A percentile compares a stretch with the other conserved stretches of the same genome.
phyloP scores from a whole-genome alignment of 1,140 invertebrate species.

The Calephelis virginiensis region DNA sequence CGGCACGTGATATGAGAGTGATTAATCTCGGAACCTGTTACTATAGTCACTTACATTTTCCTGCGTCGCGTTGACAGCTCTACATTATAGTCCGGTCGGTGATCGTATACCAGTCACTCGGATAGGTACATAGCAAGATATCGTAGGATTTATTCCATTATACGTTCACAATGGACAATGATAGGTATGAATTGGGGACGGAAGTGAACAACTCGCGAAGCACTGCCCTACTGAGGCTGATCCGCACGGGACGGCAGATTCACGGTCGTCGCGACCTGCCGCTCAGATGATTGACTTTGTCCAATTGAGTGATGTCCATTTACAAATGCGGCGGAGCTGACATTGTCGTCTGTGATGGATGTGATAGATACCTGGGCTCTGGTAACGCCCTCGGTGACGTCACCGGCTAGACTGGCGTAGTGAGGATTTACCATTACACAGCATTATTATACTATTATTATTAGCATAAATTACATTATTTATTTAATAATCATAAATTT shows the following conservation, averaged over 20 bases:
- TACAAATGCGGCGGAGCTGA: constrained; percentile 46
- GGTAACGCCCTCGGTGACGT: constrained; percentile 55
- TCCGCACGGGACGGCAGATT: constrained; percentile 56
- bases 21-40: neutral
- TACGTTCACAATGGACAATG: constrained; percentile 29
- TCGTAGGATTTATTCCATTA: constrained; percentile 39
- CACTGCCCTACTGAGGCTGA: constrained; percentile 53
- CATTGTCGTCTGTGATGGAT: constrained; percentile 46
- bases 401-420: constrained; percentile 11
- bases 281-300: constrained; percentile 70
- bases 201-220: constrained; percentile 57
- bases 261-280: constrained; percentile 69
- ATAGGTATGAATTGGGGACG: constrained; percentile 28
- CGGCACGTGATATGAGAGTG: too few relatives aligned
- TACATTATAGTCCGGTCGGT: constrained; percentile 59
- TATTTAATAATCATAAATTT: too few relatives aligned
- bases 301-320: constrained; percentile 68
- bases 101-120: constrained; percentile 45
- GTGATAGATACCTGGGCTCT: constrained; percentile 37
- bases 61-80: constrained; percentile 64
- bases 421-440: too few relatives aligned
- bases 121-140: constrained; percentile 35
- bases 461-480: too few relatives aligned
- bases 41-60: constrained; percentile 59
- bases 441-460: too few relatives aligned